Conservation (phyloP, 2,113 vertebrate genomes). For the Irena cyanogastra region DNA sequence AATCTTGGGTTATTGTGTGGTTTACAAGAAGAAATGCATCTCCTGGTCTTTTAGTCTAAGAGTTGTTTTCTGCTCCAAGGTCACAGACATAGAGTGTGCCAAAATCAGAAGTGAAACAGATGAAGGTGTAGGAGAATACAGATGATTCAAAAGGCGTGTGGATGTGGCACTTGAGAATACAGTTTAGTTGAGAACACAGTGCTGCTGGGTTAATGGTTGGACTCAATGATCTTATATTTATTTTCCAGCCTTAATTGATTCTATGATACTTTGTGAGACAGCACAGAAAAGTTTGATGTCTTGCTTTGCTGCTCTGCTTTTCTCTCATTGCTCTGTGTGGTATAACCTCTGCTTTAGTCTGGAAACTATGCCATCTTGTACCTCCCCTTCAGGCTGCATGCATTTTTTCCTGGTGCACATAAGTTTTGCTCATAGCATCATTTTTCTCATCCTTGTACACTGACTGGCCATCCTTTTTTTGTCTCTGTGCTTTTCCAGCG, state of each 20-base stretch:
- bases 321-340: not conserved
- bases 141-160: not conserved
- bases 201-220: not conserved
- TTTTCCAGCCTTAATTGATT: not conserved
- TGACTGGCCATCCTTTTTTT: not conserved
- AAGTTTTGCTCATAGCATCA: not conserved
- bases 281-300: not conserved
- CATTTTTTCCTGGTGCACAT: not conserved
- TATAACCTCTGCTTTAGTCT: not conserved
- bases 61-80: not conserved
- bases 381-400: not conserved
- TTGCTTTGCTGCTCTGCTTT: not conserved
- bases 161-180: not conserved
- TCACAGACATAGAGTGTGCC: not conserved
- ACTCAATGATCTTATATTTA: not conserved
- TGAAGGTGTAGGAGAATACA: not conserved
- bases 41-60: not conserved
- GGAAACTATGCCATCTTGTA: not conserved
- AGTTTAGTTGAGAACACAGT: not conserved
- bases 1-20: not conserved
- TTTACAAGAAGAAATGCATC: not conserved
- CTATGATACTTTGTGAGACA: not conserved
- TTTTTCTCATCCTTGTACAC: not conserved
- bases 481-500: not conserved
- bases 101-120: not conserved